A percentile compares a stretch with the other conserved stretches of the same genome.
These are phyloP conservation scores for Steinernema feltiae DNA, from an alignment of 1,140 invertebrate species.

Conservation along the genomic window DNA sequence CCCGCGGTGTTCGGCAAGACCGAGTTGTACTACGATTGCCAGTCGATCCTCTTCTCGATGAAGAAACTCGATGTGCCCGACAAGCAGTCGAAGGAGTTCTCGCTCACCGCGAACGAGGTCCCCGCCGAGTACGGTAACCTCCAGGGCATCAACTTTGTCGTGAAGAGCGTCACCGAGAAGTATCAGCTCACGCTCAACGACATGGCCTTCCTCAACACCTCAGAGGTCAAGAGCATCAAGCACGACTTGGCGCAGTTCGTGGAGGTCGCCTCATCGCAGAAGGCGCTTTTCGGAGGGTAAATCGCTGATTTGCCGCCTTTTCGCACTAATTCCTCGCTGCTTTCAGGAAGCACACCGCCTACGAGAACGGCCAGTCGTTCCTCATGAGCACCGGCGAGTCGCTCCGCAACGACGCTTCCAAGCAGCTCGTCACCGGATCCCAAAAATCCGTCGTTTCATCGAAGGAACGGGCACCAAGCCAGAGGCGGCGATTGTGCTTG, in stretches of 20 bases:
- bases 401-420: neutral
- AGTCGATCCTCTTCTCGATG: neutral
- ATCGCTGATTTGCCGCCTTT: neutral
- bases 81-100: neutral
- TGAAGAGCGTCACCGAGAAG: neutral
- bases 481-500: neutral
- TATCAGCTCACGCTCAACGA: slow-evolving; percentile 3
- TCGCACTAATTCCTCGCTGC: neutral
- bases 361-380: neutral
- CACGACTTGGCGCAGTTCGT: slow-evolving; percentile 3
- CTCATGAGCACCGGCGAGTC: neutral
- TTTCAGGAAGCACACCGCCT: neutral
- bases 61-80: neutral
- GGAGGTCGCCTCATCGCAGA: neutral
- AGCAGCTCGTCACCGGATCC: neutral
- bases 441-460: neutral
- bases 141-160: neutral
- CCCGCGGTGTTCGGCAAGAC: neutral
- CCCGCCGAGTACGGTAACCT: neutral
- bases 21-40: neutral
- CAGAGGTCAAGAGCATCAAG: neutral
- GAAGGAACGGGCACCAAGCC: neutral
- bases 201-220: neutral
- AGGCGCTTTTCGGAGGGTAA: neutral
- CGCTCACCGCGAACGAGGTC: neutral